A percentile compares a stretch with the other conserved stretches of the same genome.
These are phyloP conservation scores for Oryzias javanicus DNA, from an alignment of 2,113 vertebrate species.

Conservation along the genomic window DNA sequence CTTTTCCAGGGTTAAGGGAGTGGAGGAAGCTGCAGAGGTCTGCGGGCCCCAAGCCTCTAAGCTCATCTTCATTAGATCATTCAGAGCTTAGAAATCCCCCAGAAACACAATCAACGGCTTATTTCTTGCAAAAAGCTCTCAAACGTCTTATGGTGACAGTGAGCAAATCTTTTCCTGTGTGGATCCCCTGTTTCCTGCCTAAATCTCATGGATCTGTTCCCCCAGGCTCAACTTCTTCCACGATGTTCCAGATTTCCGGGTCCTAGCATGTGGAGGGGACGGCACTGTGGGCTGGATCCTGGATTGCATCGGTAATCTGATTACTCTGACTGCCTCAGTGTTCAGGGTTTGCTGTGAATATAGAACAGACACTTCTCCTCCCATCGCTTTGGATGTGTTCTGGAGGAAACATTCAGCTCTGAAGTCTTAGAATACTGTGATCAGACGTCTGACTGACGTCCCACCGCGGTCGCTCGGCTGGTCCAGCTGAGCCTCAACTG, in stretches of 20 bases:
- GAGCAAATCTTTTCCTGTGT: not conserved
- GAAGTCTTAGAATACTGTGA: too few relatives aligned
- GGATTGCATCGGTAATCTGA: conserved; percentile 83
- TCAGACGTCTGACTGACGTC: too few relatives aligned
- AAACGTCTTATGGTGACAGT: conserved; percentile 5
- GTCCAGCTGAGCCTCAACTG: not conserved
- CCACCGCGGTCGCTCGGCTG: too few relatives aligned
- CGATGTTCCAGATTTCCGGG: conserved; percentile 83
- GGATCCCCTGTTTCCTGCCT: not conserved
- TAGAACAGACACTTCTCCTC: not conserved
- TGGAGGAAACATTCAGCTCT: too few relatives aligned
- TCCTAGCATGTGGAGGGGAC: conserved; percentile 89
- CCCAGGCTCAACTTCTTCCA: conserved; percentile 87
- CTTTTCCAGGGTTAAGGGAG: conserved; percentile 23
- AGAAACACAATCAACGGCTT: conserved; percentile 19
- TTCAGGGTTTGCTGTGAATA: too few relatives aligned
- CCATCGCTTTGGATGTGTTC: too few relatives aligned
- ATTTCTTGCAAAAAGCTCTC: conserved; percentile 5
- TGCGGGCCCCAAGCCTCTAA: conserved; percentile 4
- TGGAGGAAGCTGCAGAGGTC: conserved; percentile 36
- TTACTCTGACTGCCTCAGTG: not conserved
- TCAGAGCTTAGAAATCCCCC: conserved; percentile 20
- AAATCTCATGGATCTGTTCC: conserved; percentile 22
- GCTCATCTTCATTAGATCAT: conserved; percentile 25
- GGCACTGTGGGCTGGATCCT: conserved; percentile 94